Base-by-base conservation (phyloP, 1,140 invertebrate genomes). In the Papilio polyxenes region DNA sequence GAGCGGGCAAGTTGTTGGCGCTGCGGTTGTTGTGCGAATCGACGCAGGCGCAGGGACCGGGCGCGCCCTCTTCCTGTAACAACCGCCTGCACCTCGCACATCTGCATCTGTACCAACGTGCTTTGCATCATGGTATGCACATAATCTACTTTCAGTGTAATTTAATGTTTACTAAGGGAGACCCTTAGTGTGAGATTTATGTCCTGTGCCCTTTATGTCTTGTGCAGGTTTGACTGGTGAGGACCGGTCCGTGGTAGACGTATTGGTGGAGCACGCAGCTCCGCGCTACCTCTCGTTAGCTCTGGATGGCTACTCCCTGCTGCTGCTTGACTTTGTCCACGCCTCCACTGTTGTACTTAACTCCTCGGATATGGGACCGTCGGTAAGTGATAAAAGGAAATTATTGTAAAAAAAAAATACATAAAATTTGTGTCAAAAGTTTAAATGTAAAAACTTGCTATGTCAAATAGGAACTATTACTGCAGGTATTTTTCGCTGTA, bases 251-350 rank as follows among this genome's bases (percentile, higher is more conserved):
- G 95, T 96, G 17, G 94, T 96, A 62, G 96, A 96, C 89, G 94
- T 95, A 62, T 87, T 96, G 15, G 96, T 96, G 81, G 95, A 96
- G 86, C 85, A 96, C 80, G 96, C 97, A 85, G 97, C 98, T 5
- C 96, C 98, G 7, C 95, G 97, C 81, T 97, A 99, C 90, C 96
- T 99, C 82, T 98, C 98, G 59, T 92, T 98, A 11, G 97, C 98
- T 85, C 94, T 99, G 15, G 98, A 98, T 48, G 98, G 98, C 8
- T 98, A 97, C 85, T 97, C 98, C 9, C 94, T 99, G 76, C 95
- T 99, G 2, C 94, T 98, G 11, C 93, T 98, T 37, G 98, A 99
- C 94, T 97, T 99, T 86, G 97, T 99, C 62, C 97, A 98, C 90
- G 98, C 98, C 13, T 97, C 98, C 84, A 98, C 98, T 85, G 96